Evolutionary conservation across 1,140 invertebrate genomes (phyloP).

Genomic region (Wasmannia auropunctata): DNA sequence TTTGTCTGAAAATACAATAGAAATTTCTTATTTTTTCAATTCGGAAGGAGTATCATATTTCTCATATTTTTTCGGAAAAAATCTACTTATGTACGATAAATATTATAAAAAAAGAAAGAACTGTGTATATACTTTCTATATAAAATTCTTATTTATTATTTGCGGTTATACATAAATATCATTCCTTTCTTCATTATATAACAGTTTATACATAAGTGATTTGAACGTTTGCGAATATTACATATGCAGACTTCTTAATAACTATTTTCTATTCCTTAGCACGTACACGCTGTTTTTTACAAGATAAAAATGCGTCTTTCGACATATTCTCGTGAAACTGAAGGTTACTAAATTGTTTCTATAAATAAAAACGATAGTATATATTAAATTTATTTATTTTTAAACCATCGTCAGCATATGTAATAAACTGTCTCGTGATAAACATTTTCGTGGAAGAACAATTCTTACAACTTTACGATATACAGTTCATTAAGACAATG

Average conservation of each 20-base stretch:
- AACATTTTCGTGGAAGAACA: constrained; percentile 6
- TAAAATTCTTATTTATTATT: background rate
- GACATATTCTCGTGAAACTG: background rate
- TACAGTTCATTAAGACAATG: background rate
- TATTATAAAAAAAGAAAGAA: constrained; percentile 1
- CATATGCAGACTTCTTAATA: background rate
- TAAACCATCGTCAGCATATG: background rate
- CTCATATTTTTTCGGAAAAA: background rate
- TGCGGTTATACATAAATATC: background rate
- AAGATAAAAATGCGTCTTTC: constrained; percentile 17
- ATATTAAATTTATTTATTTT: no score
- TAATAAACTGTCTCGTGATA: background rate
- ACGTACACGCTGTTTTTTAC: constrained; percentile 8
- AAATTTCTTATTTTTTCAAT: background rate
- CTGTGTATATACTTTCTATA: background rate
- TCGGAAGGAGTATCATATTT: background rate
- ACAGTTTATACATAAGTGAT: background rate
- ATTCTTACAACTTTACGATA: constrained; percentile 17
- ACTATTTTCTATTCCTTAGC: constrained; percentile 26
- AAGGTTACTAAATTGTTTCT: background rate
- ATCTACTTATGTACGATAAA: background rate
- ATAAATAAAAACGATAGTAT: constrained; percentile 1
- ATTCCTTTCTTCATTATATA: background rate
- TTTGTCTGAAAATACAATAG: background rate
- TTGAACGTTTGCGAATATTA: background rate